Conservation (phyloP, 2,888 invertebrate species). For the Erynnis tages region DNA sequence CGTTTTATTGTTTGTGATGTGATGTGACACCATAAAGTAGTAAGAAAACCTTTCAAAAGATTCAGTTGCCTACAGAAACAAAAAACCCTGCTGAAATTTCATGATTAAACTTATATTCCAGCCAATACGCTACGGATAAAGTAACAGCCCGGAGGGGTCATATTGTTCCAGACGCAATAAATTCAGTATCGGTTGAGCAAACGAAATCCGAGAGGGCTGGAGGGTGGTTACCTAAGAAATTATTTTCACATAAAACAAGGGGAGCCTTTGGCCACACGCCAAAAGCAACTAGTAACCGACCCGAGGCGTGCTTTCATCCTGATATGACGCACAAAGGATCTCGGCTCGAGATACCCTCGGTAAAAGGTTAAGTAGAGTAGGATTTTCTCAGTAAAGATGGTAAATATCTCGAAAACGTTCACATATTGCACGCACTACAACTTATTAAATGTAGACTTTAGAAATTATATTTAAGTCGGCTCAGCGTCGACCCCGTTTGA, state of each 20-base stretch:
- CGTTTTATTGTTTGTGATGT: too few relatives aligned
- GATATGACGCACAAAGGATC: conserved; percentile 18
- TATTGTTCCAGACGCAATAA: conserved; percentile 17
- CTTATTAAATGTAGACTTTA: too few relatives aligned
- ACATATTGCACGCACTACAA: too few relatives aligned
- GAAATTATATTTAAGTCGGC: too few relatives aligned
- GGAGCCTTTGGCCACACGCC: conserved; percentile 25
- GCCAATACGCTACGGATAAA: neutral
- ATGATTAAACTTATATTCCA: too few relatives aligned
- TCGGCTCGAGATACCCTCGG: neutral
- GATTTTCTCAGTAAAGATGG: neutral
- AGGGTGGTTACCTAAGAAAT: conserved; percentile 16
- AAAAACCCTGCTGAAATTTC: too few relatives aligned
- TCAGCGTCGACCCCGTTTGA: too few relatives aligned
- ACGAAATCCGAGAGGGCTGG: conserved; percentile 14
- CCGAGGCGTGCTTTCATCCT: conserved; percentile 20
- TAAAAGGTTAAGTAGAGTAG: neutral
- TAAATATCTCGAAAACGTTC: too few relatives aligned
- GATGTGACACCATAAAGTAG: too few relatives aligned
- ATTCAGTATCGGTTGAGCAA: conserved; percentile 20
- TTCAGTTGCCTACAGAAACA: too few relatives aligned
- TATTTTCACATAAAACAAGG: conserved; percentile 21
- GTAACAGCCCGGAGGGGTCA: conserved; percentile 1
- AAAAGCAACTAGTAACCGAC: conserved; percentile 25
- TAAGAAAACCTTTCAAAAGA: too few relatives aligned